Percentiles rank a stretch among this genome's conserved stretches.
Conservation (phyloP, 1,140 invertebrate genomes). For the Anadara kagoshimensis region DNA sequence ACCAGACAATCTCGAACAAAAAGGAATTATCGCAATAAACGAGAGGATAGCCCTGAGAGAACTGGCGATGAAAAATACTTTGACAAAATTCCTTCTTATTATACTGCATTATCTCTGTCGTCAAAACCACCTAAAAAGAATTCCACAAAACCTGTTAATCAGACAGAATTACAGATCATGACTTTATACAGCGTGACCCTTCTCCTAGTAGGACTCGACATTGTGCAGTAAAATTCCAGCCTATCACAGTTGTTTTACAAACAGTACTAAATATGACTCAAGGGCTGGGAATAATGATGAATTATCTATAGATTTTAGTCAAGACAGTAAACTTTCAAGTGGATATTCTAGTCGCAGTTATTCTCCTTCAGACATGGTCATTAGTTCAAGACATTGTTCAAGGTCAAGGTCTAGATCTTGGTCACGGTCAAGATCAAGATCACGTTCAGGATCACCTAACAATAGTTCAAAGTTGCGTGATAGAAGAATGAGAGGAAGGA, state of each 20-base stretch:
- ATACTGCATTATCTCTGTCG: conserved; percentile 54
- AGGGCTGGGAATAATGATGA: neutral
- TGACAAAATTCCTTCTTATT: conserved; percentile 67
- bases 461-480: conserved; percentile 3
- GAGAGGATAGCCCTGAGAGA: conserved; percentile 25
- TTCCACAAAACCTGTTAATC: conserved; percentile 11
- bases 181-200: conserved; percentile 52
- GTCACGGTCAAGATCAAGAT: conserved; percentile 70
- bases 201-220: conserved; percentile 45
- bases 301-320: conserved; percentile 18
- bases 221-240: conserved; percentile 64
- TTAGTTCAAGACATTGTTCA: conserved; percentile 29
- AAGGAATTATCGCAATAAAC: conserved; percentile 40
- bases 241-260: conserved; percentile 70
- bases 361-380: conserved; percentile 8
- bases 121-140: conserved; percentile 48
- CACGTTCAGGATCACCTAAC: conserved; percentile 58
- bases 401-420: conserved; percentile 40
- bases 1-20: conserved; percentile 9
- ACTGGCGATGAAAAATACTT: conserved; percentile 47
- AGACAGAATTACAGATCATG: conserved; percentile 38
- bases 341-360: conserved; percentile 46
- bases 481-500: conserved; percentile 28
- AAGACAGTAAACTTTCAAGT: conserved; percentile 46
- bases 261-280: conserved; percentile 65